These are phyloP conservation scores for Agrilus planipennis DNA, from an alignment of 1,140 invertebrate genomes.

Conservation along the genomic window DNA sequence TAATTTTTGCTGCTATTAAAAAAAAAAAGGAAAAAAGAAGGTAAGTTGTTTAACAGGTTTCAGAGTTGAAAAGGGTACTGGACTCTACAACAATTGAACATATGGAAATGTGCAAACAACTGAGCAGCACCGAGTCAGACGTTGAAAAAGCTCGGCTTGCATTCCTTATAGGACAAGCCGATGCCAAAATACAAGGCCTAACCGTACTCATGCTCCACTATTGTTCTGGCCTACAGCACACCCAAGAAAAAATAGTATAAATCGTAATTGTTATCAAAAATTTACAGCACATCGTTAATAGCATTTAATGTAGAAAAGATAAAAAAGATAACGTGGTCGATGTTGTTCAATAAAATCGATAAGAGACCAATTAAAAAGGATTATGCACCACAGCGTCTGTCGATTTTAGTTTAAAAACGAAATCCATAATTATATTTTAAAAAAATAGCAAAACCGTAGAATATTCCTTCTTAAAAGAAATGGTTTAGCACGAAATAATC, in stretches of 20 bases:
- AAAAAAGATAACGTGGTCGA: too few relatives aligned
- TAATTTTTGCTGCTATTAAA: neutral
- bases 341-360: too few relatives aligned
- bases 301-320: too few relatives aligned
- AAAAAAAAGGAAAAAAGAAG: neutral
- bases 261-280: too few relatives aligned
- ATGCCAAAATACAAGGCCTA: conserved; percentile 64
- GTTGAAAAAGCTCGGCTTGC: conserved; percentile 42
- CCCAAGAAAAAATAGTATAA: conserved; percentile 30
- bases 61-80: conserved; percentile 59
- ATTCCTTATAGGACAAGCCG: conserved; percentile 48
- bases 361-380: too few relatives aligned
- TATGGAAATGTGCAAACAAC: conserved; percentile 35
- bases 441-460: too few relatives aligned
- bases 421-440: too few relatives aligned
- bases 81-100: conserved; percentile 47
- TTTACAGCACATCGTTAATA: too few relatives aligned
- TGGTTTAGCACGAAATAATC: too few relatives aligned
- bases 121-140: conserved; percentile 36
- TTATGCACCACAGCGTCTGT: too few relatives aligned
- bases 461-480: too few relatives aligned
- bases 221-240: conserved; percentile 62
- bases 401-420: too few relatives aligned
- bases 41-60: conserved; percentile 43
- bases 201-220: conserved; percentile 76